These are phyloP conservation scores for Takifugu bimaculatus DNA, from an alignment of 2,113 vertebrate species.

Conservation along the genomic window DNA sequence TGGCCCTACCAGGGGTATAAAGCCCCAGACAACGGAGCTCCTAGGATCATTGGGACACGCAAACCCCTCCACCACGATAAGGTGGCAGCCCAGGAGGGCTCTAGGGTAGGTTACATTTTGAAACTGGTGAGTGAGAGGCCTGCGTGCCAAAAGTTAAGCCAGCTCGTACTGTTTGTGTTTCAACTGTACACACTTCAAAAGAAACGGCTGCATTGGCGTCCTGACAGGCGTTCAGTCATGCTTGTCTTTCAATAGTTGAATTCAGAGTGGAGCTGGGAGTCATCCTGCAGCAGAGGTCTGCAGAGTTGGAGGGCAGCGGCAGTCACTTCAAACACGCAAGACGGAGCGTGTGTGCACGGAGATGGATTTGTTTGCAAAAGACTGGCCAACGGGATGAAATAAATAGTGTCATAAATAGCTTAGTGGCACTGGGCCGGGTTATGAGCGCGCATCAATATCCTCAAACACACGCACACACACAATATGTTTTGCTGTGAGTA, in stretches of 20 bases:
- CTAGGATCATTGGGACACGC: no score
- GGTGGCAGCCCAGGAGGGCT: no score
- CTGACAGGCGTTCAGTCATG: not conserved
- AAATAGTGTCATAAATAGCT: conserved; percentile 33
- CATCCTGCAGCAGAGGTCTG: not conserved
- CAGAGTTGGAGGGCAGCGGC: conserved; percentile 5
- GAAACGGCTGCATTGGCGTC: not conserved
- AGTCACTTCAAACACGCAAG: conserved; percentile 4
- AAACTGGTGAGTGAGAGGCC: not conserved
- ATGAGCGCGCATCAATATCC: conserved; percentile 29
- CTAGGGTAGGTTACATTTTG: no score
- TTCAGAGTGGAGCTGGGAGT: not conserved
- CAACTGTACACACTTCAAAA: conserved; percentile 7
- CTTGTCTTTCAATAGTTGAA: conserved; percentile 1
- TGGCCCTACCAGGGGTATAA: no score
- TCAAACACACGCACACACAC: conserved; percentile 28
- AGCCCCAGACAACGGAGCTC: no score
- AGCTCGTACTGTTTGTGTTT: conserved; percentile 4
- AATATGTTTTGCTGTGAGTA: conserved; percentile 60
- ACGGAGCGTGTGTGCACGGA: not conserved
- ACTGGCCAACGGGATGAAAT: conserved; percentile 8
- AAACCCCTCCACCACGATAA: no score
- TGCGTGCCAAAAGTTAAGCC: conserved; percentile 1
- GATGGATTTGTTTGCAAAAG: conserved; percentile 13
- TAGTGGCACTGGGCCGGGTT: conserved; percentile 16